Base-by-base conservation (phyloP, 53 echinoderm and acorn worm genomes). In the Paracentrotus lividus region DNA sequence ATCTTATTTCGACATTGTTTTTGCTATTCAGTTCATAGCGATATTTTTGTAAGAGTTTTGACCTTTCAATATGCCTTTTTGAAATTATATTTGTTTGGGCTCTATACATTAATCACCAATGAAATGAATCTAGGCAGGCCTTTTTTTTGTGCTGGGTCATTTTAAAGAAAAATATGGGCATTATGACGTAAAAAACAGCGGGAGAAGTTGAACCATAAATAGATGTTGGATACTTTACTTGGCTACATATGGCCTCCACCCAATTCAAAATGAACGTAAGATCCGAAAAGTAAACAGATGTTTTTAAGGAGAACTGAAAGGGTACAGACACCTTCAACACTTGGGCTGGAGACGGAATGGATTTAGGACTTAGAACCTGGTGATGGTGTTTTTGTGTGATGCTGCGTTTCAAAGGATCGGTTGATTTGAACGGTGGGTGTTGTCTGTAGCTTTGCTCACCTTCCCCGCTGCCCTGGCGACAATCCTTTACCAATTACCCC, bases 211-310 rank as follows among this genome's bases (percentile, higher is more conserved):
- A 47, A 47, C 24, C 27, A 2, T 81, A 44, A 81, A 81, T 81
- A 34, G 2, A 47, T 81, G 44, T 47, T 8, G 0, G 81, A 81
- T 81, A 18, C n/a, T 47, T 7, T 81, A 81, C 47, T 45, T 9
- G 44, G 49, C 81, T 47, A 81, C 13, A 13, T 45, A 45, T 47
- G 47, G 44, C 81, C 81, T 81, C 81, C 0, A 47, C n/a, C 3
- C 8, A 0, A 45, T 81, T 45, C 81, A 47, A 16, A 24, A 45
- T 47, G 26, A 81, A 81, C 20, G 47, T 47, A 26, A 61, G 66
- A 89, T 89, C 89, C 60, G 13, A 89, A 89, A 44, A 45, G 89
- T 89, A 89, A 89, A 89, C 89, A 89, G 89, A 89, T 89, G 43
- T 57, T 38, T 38, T 18, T 56, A 57, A 89, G 64, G 26, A 65